Percentiles rank a stretch among this genome's conserved stretches.
Evolutionary conservation across 1,140 invertebrate genomes (phyloP).

Genomic region (Idris sp.): DNA sequence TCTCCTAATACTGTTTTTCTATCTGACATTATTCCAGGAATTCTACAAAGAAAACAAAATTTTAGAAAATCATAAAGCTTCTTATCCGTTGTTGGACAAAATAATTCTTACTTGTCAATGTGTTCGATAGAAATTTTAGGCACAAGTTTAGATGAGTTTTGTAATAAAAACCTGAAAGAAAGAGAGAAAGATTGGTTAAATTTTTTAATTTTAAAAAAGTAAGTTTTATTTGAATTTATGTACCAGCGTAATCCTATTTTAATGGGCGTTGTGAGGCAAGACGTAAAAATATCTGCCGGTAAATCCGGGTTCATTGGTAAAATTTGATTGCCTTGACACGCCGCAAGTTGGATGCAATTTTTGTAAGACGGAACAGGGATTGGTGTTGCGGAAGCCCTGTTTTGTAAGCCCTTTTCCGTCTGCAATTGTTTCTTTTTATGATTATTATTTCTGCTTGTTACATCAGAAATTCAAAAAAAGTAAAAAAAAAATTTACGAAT

Average conservation of each 20-base stretch:
- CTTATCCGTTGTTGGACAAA: no score
- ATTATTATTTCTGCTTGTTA: no score
- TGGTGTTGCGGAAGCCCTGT: conserved; percentile 68
- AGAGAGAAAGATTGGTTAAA: conserved; percentile 5
- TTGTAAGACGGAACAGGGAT: conserved; percentile 82
- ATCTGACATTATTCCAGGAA: conserved; percentile 96
- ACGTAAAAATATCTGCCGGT: conserved; percentile 99
- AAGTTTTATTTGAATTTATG: no score
- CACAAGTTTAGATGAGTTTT: conserved; percentile 89
- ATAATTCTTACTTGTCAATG: conserved; percentile 88
- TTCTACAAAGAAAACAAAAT: conserved; percentile 79
- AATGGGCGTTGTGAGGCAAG: conserved; percentile 98
- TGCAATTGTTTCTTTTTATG: conserved; percentile 22
- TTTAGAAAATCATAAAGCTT: no score
- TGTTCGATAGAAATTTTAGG: conserved; percentile 89
- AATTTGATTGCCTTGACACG: conserved; percentile 93
- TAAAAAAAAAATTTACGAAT: no score
- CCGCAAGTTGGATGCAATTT: conserved; percentile 97
- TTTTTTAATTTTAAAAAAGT: no score
- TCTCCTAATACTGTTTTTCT: conserved; percentile 98
- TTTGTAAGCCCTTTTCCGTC: conserved; percentile 75
- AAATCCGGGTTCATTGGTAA: conserved; percentile 98
- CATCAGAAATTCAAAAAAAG: no score
- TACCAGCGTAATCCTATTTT: conserved; percentile 96
- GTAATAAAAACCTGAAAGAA: conserved; percentile 87